Percentiles rank a stretch among this genome's conserved stretches.
These are phyloP conservation scores for Agrilus biguttatus DNA, from an alignment of 2,888 invertebrate genomes.

Conservation along the genomic window DNA sequence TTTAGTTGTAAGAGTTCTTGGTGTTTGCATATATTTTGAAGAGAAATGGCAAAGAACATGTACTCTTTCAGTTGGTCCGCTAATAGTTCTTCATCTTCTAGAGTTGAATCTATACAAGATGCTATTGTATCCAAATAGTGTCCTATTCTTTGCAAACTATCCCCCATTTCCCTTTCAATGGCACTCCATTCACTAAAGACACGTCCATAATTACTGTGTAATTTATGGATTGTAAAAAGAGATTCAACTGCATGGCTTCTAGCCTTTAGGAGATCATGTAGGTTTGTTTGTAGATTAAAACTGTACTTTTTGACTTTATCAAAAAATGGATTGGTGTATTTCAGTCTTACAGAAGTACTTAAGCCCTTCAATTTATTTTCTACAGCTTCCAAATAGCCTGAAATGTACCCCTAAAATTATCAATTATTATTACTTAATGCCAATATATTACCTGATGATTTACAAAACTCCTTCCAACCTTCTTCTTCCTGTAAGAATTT, in stretches of 20 bases:
- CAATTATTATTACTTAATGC: conserved; percentile 3
- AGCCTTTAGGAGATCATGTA: conserved; percentile 43
- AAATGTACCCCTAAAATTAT: conserved; percentile 11
- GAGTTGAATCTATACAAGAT: conserved; percentile 50
- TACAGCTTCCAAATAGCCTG: conserved; percentile 59
- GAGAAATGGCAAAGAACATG: conserved; percentile 57
- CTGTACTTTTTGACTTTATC: conserved; percentile 64
- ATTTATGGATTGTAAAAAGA: conserved; percentile 60
- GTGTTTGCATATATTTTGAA: conserved; percentile 59
- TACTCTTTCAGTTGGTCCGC: conserved; percentile 78
- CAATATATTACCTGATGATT: conserved; percentile 45
- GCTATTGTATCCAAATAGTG: conserved; percentile 42
- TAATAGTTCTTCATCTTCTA: conserved; percentile 71
- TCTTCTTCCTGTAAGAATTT: conserved; percentile 66
- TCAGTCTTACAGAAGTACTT: conserved; percentile 58
- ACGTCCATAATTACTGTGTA: conserved; percentile 69
- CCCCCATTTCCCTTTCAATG: conserved; percentile 66
- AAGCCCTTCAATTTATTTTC: conserved; percentile 65
- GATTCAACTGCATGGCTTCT: conserved; percentile 60
- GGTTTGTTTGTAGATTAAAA: conserved; percentile 48
- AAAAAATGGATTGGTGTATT: conserved; percentile 58
- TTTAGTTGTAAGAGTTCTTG: conserved; percentile 60
- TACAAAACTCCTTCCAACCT: conserved; percentile 64
- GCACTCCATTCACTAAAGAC: conserved; percentile 79
- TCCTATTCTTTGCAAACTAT: conserved; percentile 56